Evolutionary conservation across 2,888 invertebrate species (phyloP).

Genomic region (Caenorhabditis parvicauda): DNA sequence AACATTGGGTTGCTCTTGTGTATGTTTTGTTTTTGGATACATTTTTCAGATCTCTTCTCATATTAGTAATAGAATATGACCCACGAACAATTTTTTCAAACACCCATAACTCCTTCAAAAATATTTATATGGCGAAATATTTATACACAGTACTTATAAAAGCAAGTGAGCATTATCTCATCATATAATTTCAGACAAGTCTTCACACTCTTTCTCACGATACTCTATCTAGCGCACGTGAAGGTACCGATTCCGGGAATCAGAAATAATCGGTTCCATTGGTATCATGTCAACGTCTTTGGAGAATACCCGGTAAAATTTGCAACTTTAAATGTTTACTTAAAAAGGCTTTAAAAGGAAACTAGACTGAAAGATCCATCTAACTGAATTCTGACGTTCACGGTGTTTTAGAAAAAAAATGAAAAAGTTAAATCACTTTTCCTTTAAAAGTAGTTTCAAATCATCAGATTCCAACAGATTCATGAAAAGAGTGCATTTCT

Average conservation of each 20-base stretch:
- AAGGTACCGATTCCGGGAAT: conserved; percentile 52
- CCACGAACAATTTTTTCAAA: neutral
- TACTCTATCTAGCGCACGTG: conserved; percentile 55
- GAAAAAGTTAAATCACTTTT: no score
- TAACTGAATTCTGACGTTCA: no score
- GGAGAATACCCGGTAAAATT: conserved; percentile 58
- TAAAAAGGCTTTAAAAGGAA: no score
- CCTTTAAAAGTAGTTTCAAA: no score
- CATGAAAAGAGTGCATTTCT: no score
- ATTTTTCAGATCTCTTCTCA: neutral
- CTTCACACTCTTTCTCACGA: conserved; percentile 53
- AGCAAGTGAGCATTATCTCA: neutral
- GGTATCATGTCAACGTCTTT: conserved; percentile 47
- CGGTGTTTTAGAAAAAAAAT: no score
- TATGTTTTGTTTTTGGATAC: no score
- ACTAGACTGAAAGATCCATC: no score
- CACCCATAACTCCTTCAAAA: neutral
- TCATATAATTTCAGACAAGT: conserved; percentile 41
- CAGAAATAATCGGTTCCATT: conserved; percentile 46
- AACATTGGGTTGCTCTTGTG: conserved; percentile 58
- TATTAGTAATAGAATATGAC: neutral
- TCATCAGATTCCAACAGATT: no score
- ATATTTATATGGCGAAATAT: neutral
- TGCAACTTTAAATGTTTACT: no score
- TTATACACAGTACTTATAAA: neutral